Base-by-base conservation (phyloP, 1,140 invertebrate genomes). In the Rhopalosiphum padi region DNA sequence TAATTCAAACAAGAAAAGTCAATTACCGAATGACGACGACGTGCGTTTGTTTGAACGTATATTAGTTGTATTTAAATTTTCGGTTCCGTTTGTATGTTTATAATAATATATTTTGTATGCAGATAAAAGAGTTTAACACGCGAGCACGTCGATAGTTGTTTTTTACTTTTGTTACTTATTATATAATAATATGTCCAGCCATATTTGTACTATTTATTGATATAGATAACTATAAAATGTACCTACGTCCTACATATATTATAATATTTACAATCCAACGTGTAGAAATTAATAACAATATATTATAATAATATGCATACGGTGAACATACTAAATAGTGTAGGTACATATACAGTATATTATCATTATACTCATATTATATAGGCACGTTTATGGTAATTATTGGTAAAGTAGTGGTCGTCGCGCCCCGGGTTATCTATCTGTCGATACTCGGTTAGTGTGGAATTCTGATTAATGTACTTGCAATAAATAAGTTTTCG, bases 1-100 rank as follows among this genome's bases (percentile, higher is more conserved):
- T 91, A 77, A 91, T 91, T 91, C 43, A 91, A 91, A 91, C 90
- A 91, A 43, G 90, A 91, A 91, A 91, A 91, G 90, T 68, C 90
- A 91, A 91, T 91, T 91, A 91, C 37, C 43, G 43, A 48, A 51
- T 43, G 48, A 91, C 55, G 89, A 89, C 51, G 51, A 89, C 48
- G 9, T 35, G n/a, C n/a, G 46, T n/a, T n/a, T n/a, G 46, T 48
- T 87, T 48, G 30, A 87, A 85, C 23, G 37, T 25, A 51, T 37
- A 89, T 53, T 37, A 53, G 60, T 37, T 15, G 35, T 37, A 53
- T 53, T 53, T 30, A 86, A 53, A 89, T 88, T 41, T 89, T 89
- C 35, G 88, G 88, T 23, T 41, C 9, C 87, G 48, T 89, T 53
- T 89, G 18, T 87, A 15, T 85, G 41, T 46, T 25, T 11, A 46